Conservation (phyloP, 2,888 invertebrate genomes). For the Drosophila mimica region DNA sequence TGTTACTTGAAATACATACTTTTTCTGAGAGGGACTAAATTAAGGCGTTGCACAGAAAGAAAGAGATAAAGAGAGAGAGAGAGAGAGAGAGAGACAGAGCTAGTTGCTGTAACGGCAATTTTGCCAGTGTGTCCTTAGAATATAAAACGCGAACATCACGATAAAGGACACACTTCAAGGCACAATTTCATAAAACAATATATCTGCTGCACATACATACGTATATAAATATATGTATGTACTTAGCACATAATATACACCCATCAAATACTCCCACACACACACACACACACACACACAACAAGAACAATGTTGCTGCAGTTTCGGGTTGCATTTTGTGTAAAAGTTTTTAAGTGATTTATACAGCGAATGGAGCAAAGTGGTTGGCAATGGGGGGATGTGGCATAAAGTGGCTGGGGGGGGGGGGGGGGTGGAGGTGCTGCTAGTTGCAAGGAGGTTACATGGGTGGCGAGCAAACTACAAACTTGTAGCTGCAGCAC, state of each 20-base stretch:
- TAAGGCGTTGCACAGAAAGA: background rate
- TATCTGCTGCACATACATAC: conserved; percentile 5
- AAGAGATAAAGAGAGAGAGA: background rate
- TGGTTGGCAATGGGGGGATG: conserved; percentile 10
- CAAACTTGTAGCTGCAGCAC: conserved; percentile 39
- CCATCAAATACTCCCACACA: background rate
- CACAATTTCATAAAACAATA: conserved; percentile 72
- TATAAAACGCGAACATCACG: conserved; percentile 69
- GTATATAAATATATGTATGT: background rate
- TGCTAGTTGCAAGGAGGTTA: background rate
- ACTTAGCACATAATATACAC: conserved; percentile 12
- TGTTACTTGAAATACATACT: background rate
- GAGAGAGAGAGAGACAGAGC: background rate
- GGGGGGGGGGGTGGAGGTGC: background rate
- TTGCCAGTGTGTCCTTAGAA: conserved; percentile 69
- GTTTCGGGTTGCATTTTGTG: conserved; percentile 63
- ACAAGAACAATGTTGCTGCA: conserved; percentile 53
- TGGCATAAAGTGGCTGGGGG: background rate
- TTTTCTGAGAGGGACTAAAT: background rate
- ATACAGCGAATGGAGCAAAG: conserved; percentile 50
- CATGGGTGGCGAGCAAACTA: conserved; percentile 20
- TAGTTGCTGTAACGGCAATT: conserved; percentile 40
- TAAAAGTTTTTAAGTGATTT: conserved; percentile 77
- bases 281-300: conserved; percentile 15
- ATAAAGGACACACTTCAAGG: conserved; percentile 47